phyloP scores from a whole-genome alignment of 2,888 invertebrate genomes.

The Platycheirus rosarum region DNA sequence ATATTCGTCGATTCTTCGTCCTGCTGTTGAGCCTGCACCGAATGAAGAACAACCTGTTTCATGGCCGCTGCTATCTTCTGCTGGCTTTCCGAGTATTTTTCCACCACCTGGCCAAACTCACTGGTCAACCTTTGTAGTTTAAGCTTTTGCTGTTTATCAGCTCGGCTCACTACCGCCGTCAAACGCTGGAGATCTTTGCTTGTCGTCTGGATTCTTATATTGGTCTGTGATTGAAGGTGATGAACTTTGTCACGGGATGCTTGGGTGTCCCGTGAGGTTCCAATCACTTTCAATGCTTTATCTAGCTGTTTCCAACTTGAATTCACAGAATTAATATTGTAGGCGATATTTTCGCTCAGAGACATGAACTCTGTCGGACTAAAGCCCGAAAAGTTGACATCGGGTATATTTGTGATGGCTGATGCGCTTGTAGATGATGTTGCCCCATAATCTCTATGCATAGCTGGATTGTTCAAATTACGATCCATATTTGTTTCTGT shows the following conservation, averaged over 20 bases:
- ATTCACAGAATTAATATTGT: slow-evolving; percentile 91
- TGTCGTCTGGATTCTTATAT: slow-evolving; percentile 88
- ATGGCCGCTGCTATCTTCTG: slow-evolving; percentile 89
- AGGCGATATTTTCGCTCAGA: slow-evolving; percentile 90
- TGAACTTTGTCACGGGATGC: slow-evolving; percentile 87
- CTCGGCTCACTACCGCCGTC: slow-evolving; percentile 87
- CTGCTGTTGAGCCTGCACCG: slow-evolving; percentile 75
- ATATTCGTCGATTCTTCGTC: slow-evolving; percentile 80
- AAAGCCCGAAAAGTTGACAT: slow-evolving; percentile 88
- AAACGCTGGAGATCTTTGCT: slow-evolving; percentile 89
- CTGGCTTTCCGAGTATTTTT: slow-evolving; percentile 90
- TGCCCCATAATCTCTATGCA: slow-evolving; percentile 80
- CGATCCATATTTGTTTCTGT: slow-evolving; percentile 75
- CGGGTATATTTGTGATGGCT: slow-evolving; percentile 83
- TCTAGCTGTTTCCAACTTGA: slow-evolving; percentile 88
- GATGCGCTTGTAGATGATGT: slow-evolving; percentile 77
- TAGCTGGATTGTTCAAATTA: slow-evolving; percentile 78
- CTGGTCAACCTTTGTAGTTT: slow-evolving; percentile 92
- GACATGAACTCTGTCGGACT: slow-evolving; percentile 90
- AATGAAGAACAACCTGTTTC: slow-evolving; percentile 82
- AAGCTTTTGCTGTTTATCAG: slow-evolving; percentile 91
- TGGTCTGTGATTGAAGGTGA: slow-evolving; percentile 89
- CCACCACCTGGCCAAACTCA: slow-evolving; percentile 91
- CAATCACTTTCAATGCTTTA: slow-evolving; percentile 89
- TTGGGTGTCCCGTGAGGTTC: slow-evolving; percentile 89